Conservation (phyloP, 2,113 vertebrate genomes). For the Antechinus stuartii region DNA sequence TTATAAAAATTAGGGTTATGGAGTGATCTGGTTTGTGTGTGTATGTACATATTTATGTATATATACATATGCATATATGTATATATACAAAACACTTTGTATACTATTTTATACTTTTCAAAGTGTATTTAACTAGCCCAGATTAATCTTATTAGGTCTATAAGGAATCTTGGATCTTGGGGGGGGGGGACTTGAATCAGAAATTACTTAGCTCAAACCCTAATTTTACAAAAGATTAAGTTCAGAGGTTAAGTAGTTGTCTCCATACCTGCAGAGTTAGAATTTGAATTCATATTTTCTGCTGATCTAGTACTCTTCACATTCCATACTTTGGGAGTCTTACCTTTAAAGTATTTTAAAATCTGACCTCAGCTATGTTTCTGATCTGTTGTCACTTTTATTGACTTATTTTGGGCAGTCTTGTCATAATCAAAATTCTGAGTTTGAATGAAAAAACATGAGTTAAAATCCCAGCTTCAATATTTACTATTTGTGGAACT, state of each 20-base stretch:
- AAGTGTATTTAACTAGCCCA: background rate
- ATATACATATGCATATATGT: background rate
- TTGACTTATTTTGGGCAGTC: background rate
- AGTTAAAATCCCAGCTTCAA: background rate
- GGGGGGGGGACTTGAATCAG: background rate
- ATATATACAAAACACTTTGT: background rate
- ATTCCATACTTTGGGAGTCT: background rate
- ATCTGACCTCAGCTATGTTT: background rate
- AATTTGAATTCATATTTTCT: background rate
- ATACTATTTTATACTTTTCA: background rate
- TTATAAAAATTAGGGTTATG: background rate
- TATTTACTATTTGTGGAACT: background rate
- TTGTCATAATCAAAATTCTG: background rate
- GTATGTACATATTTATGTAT: too few species aligned
- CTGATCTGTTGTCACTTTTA: background rate
- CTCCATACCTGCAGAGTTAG: background rate
- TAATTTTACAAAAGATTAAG: background rate
- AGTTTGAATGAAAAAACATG: background rate
- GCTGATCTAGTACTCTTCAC: background rate
- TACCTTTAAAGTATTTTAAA: background rate
- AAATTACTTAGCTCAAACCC: background rate
- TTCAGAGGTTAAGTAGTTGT: background rate
- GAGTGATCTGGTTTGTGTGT: background rate
- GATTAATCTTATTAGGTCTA: background rate
- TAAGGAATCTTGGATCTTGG: background rate